These are phyloP conservation scores for Myotis daubentonii DNA, from an alignment of 2,797 vertebrate species.

Conservation along the genomic window DNA sequence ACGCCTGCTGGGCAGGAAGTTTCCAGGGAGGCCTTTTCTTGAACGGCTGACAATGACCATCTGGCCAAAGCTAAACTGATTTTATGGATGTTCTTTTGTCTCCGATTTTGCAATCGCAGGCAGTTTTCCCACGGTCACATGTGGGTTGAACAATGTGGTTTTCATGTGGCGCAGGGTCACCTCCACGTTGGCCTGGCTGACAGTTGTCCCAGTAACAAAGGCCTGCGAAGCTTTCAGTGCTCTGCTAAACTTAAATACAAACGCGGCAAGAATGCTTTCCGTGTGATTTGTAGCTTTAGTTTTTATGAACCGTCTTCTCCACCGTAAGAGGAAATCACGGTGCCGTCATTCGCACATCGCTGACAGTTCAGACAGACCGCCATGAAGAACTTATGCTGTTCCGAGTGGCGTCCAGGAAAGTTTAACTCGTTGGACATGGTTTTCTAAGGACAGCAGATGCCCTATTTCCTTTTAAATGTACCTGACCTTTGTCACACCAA, in stretches of 20 bases:
- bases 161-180: neutral
- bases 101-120: conserved; percentile 48
- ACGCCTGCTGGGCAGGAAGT: conserved; percentile 84
- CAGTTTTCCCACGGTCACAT: conserved; percentile 48
- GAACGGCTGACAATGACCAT: conserved; percentile 62
- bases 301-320: neutral
- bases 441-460: neutral
- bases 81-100: conserved; percentile 61
- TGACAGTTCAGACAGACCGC: neutral
- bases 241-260: conserved; percentile 22
- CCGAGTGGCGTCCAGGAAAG: neutral
- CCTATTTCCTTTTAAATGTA: neutral
- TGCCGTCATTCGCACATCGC: neutral
- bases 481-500: neutral
- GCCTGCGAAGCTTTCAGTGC: conserved; percentile 1
- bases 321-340: neutral
- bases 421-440: neutral
- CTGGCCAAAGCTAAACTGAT: conserved; percentile 40
- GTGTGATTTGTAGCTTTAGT: conserved; percentile 27
- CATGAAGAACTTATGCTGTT: neutral
- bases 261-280: conserved; percentile 1
- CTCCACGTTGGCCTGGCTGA: neutral
- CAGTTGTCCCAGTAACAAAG: neutral
- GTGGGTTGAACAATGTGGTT: conserved; percentile 17
- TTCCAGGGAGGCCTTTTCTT: conserved; percentile 73